phyloP scores from a whole-genome alignment of 2,888 invertebrate genomes.

The Mimas tiliae region DNA sequence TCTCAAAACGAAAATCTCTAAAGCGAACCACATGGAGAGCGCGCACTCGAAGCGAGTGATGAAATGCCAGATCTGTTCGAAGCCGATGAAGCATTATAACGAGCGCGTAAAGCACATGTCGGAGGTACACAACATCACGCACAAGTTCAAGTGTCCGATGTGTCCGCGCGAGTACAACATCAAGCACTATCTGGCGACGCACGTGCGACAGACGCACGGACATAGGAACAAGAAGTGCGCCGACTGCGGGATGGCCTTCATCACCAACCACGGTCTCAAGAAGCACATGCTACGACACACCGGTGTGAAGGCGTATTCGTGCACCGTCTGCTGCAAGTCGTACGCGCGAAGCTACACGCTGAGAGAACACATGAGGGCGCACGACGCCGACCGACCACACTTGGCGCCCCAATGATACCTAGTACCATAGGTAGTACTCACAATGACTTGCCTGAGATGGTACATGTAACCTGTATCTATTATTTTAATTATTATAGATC shows the following conservation, averaged over 20 bases:
- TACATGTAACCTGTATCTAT: too few species aligned
- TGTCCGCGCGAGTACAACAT: conserved; percentile 68
- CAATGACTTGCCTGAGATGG: too few species aligned
- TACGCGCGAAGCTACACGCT: conserved; percentile 60
- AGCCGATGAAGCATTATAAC: conserved; percentile 77
- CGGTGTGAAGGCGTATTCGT: conserved; percentile 67
- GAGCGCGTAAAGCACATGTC: conserved; percentile 77
- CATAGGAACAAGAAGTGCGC: conserved; percentile 75
- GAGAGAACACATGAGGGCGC: conserved; percentile 58
- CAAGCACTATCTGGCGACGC: conserved; percentile 74
- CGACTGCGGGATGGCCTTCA: conserved; percentile 78
- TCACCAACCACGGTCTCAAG: conserved; percentile 74
- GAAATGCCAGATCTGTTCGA: conserved; percentile 70
- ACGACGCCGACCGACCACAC: conserved; percentile 37
- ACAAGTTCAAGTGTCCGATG: conserved; percentile 67
- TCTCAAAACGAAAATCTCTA: conserved; percentile 65
- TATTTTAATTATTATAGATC: too few species aligned
- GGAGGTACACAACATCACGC: conserved; percentile 66
- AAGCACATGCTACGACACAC: conserved; percentile 76
- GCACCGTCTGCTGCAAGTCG: conserved; percentile 64
- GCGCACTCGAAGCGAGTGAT: conserved; percentile 67
- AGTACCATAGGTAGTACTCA: too few species aligned
- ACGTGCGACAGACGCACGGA: conserved; percentile 73
- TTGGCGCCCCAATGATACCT: too few species aligned
- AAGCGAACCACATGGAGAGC: conserved; percentile 70